A percentile compares a stretch with the other conserved stretches of the same genome.
Evolutionary conservation across 2,113 vertebrate species (phyloP).

Genomic region (Anoplopoma fimbria): DNA sequence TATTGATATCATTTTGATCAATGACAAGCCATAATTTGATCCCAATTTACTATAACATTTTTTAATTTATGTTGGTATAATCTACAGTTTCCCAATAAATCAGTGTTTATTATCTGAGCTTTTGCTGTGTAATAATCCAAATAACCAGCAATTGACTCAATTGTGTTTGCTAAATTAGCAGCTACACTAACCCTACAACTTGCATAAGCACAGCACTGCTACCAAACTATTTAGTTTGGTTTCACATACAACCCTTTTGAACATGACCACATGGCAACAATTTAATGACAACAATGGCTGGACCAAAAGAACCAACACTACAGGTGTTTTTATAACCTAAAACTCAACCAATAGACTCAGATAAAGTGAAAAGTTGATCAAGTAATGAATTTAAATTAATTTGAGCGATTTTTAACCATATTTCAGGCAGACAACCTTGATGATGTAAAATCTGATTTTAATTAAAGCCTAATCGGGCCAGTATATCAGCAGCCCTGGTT

Average conservation of each 20-base stretch:
- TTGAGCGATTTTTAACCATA: not conserved
- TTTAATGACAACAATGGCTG: not conserved
- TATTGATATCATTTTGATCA: too few relatives aligned
- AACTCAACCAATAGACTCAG: not conserved
- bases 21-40: too few relatives aligned
- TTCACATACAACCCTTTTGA: not conserved
- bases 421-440: not conserved
- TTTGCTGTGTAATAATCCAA: too few relatives aligned
- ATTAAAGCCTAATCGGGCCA: constrained; percentile 29
- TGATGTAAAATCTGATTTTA: constrained; percentile 7
- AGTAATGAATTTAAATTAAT: not conserved
- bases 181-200: too few relatives aligned
- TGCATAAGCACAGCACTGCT: not conserved
- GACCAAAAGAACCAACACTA: not conserved
- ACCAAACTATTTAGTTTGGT: too few relatives aligned
- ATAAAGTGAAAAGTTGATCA: not conserved
- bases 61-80: too few relatives aligned
- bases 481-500: not conserved
- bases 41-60: too few relatives aligned
- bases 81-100: too few relatives aligned
- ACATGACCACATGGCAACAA: not conserved
- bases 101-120: too few relatives aligned
- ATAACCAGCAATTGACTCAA: too few relatives aligned
- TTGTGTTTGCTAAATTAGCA: too few relatives aligned
- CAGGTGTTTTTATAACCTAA: too few relatives aligned